Conservation (phyloP, 2,797 vertebrate species). For the Pogonophryne albipinna region DNA sequence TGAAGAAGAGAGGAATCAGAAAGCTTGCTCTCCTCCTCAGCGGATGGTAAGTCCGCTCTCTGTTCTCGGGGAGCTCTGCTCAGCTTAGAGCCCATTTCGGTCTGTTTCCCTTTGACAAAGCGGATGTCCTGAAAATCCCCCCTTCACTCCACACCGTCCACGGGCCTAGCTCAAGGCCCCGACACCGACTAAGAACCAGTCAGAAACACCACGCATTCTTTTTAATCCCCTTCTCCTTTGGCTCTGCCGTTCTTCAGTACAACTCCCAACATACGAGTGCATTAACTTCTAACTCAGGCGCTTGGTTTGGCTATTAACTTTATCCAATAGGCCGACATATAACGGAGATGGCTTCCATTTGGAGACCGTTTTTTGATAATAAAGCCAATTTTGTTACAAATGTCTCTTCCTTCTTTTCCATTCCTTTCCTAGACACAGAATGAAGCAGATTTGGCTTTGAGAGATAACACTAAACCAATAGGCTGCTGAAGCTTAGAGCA, state of each 20-base stretch:
- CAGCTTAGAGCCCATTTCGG: conserved; percentile 62
- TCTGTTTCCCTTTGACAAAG: conserved; percentile 70
- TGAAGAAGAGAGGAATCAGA: conserved; percentile 25
- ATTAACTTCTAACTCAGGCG: conserved; percentile 45
- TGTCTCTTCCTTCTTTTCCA: background rate
- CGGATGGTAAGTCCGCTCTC: conserved; percentile 43
- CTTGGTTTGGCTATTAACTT: conserved; percentile 40
- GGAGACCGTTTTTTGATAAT: conserved; percentile 22
- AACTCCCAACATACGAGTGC: conserved; percentile 55
- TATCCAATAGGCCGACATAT: conserved; percentile 11
- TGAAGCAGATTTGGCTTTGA: conserved; percentile 25
- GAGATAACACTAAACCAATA: conserved; percentile 46
- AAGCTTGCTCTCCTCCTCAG: conserved; percentile 36
- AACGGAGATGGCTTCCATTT: conserved; percentile 34
- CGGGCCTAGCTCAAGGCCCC: conserved; percentile 60
- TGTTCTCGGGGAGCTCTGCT: conserved; percentile 54
- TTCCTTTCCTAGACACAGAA: conserved; percentile 9
- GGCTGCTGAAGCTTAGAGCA: conserved; percentile 33
- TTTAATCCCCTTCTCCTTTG: conserved; percentile 66
- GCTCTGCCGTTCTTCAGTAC: conserved; percentile 50
- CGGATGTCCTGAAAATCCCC: conserved; percentile 64
- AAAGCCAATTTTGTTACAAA: conserved; percentile 38
- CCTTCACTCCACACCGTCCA: conserved; percentile 56
- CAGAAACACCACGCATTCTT: conserved; percentile 58
- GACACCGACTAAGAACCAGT: conserved; percentile 63